phyloP scores from a whole-genome alignment of 2,113 vertebrate species.

The Seriola aureovittata region DNA sequence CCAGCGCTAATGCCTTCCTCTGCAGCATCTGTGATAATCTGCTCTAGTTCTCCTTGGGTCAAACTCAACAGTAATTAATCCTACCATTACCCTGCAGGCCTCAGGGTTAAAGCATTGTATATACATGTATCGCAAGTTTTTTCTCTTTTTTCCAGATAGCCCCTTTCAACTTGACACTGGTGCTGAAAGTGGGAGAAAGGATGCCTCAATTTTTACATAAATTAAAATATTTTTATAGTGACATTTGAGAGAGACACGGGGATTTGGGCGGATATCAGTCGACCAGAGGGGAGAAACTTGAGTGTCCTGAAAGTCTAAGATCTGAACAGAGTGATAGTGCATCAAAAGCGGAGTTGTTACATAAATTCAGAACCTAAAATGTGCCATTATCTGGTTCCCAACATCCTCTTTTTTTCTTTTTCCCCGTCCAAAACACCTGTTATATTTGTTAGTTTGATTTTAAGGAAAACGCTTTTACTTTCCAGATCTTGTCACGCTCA shows the following conservation, averaged over 20 bases:
- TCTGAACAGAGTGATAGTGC: neutral
- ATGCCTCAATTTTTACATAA: conserved; percentile 32
- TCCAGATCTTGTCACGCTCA: conserved; percentile 38
- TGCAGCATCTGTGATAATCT: conserved; percentile 81
- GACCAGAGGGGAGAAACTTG: conserved; percentile 43
- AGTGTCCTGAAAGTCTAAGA: conserved; percentile 38
- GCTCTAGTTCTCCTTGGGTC: conserved; percentile 80
- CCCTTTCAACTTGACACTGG: conserved; percentile 39
- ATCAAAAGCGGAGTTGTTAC: conserved; percentile 13
- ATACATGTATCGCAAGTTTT: conserved; percentile 50
- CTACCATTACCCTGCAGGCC: conserved; percentile 68
- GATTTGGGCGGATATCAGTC: conserved; percentile 55
- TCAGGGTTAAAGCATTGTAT: conserved; percentile 57
- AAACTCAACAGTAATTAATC: conserved; percentile 83
- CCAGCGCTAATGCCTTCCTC: conserved; percentile 72
- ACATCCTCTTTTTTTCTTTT: neutral
- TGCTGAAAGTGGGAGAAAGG: conserved; percentile 2
- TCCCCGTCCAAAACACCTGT: neutral
- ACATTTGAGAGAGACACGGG: conserved; percentile 51
- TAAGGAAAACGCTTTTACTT: conserved; percentile 29
- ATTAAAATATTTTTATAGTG: conserved; percentile 60
- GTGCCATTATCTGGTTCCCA: neutral
- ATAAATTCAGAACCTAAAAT: conserved; percentile 32
- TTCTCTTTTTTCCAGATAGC: conserved; percentile 28
- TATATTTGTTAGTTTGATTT: conserved; percentile 13